These are phyloP conservation scores for Thumatha senex DNA, from an alignment of 2,888 invertebrate genomes.

Conservation along the genomic window DNA sequence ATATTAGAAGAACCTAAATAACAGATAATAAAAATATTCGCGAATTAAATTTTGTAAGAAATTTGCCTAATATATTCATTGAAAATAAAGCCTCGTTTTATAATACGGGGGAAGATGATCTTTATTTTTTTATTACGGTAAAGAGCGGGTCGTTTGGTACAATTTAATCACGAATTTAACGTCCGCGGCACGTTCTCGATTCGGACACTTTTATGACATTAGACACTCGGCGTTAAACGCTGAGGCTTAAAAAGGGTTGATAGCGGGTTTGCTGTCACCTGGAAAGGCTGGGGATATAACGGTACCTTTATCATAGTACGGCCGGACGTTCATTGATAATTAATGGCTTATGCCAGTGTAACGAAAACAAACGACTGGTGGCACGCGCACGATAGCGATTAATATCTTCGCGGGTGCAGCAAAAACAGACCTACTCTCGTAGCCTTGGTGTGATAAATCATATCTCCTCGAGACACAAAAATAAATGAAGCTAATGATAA, in stretches of 20 bases:
- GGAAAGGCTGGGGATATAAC: slow-evolving; percentile 72
- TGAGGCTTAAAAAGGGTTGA: slow-evolving; percentile 83
- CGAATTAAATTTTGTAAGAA: slow-evolving; percentile 36
- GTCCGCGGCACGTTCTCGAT: slow-evolving; percentile 74
- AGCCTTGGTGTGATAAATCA: slow-evolving; percentile 80
- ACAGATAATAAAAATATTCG: slow-evolving; percentile 29
- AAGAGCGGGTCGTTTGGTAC: slow-evolving; percentile 61
- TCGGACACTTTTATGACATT: slow-evolving; percentile 82
- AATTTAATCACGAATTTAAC: slow-evolving; percentile 77
- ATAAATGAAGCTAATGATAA: slow-evolving; percentile 83
- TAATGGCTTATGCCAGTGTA: slow-evolving; percentile 79
- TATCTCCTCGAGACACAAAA: slow-evolving; percentile 80
- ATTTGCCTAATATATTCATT: slow-evolving; percentile 45
- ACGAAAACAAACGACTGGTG: slow-evolving; percentile 82
- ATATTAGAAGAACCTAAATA: slow-evolving; percentile 21
- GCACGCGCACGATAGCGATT: slow-evolving; percentile 80
- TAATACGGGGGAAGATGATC: slow-evolving; percentile 53
- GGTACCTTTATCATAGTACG: slow-evolving; percentile 77
- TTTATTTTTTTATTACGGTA: slow-evolving; percentile 62
- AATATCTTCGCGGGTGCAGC: slow-evolving; percentile 77
- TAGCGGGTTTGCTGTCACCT: slow-evolving; percentile 78
- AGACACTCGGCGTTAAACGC: slow-evolving; percentile 79
- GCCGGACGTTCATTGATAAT: slow-evolving; percentile 82
- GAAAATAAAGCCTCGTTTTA: slow-evolving; percentile 43
- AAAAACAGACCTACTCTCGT: slow-evolving; percentile 79